Base-by-base conservation (phyloP, 2,113 vertebrate species). In the Orycteropus afer region DNA sequence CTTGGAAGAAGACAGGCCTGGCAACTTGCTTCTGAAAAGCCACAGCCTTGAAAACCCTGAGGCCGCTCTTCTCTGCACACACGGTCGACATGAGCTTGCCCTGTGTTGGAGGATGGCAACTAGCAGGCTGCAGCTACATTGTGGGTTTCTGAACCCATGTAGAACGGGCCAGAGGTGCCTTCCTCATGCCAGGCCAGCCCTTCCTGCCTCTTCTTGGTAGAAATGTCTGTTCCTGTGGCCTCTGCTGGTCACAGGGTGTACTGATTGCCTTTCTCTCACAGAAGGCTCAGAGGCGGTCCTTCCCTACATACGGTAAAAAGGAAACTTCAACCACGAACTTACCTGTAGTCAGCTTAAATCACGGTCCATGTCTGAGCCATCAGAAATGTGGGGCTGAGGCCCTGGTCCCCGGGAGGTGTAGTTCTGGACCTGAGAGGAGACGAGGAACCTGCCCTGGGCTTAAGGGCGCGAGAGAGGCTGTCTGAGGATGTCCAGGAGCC, bases 141-240 rank as follows among this genome's bases (percentile, higher is more conserved):
- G 37, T 12, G 0, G 12, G 14, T 25, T 9, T 55, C 27, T 7
- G 1, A 10, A n/a, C 59, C 34, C 76, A 7, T 9, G n/a, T 34
- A 69, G 32, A 20, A n/a, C 63, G 5, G 7, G 10, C 27, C 61
- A 63, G 61, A 29, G 0, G 12, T 37, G 61, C 25, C 11, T 20
- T 32, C 55, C 25, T 18, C 6, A 22, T n/a, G 34, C 40, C 11
- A 59, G 4, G 78, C 27, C 3, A 20, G n/a, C 5, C 23, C 47
- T 53, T n/a, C 34, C 5, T 27, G 23, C 20, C 25, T 27, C 69
- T 57, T n/a, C 45, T 5, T 8, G 47, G 55, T 10, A 27, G 74
- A 12, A 65, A 32, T 10, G 84, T 14, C 32, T 63, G 61, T 14
- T 61, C 61, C 29, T 34, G 4, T 20, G 29, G 57, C 42, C 29